Evolutionary conservation across 2,888 invertebrate genomes (phyloP).

Genomic region (Gari tellinella): DNA sequence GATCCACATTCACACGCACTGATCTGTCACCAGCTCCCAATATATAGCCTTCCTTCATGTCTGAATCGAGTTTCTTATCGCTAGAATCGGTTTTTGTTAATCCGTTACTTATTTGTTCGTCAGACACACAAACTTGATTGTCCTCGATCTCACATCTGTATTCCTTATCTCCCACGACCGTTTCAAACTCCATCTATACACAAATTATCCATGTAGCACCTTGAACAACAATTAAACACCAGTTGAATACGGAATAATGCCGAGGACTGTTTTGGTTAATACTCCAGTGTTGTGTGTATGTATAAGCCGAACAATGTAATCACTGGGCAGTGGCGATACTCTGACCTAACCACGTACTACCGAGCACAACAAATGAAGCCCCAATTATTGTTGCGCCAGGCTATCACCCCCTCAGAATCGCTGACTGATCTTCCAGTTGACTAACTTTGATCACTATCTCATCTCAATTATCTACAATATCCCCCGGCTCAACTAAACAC

Average conservation of each 20-base stretch:
- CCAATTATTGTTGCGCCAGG: background rate
- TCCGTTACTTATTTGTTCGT: conserved; percentile 18
- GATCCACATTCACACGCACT: conserved; percentile 19
- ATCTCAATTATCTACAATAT: conserved; percentile 12
- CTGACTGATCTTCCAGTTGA: conserved; percentile 30
- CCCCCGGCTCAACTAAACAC: conserved; percentile 6
- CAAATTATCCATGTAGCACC: too few relatives aligned
- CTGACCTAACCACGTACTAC: conserved; percentile 1
- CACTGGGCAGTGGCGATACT: background rate
- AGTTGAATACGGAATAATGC: too few relatives aligned
- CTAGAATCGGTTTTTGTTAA: conserved; percentile 22
- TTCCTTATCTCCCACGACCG: conserved; percentile 6
- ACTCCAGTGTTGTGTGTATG: too few relatives aligned
- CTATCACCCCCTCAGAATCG: conserved; percentile 1
- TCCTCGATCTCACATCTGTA: conserved; percentile 24
- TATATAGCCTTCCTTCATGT: conserved; percentile 8
- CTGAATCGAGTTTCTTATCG: background rate
- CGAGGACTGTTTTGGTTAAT: too few relatives aligned
- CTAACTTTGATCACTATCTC: conserved; percentile 35
- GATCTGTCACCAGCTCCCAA: conserved; percentile 12
- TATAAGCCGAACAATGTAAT: too few relatives aligned
- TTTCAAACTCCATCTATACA: conserved; percentile 23
- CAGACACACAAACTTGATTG: conserved; percentile 5
- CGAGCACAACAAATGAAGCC: background rate
- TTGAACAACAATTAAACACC: too few relatives aligned